Base-by-base conservation (phyloP, 1,140 invertebrate species). In the Drosophila kurseongensis region DNA sequence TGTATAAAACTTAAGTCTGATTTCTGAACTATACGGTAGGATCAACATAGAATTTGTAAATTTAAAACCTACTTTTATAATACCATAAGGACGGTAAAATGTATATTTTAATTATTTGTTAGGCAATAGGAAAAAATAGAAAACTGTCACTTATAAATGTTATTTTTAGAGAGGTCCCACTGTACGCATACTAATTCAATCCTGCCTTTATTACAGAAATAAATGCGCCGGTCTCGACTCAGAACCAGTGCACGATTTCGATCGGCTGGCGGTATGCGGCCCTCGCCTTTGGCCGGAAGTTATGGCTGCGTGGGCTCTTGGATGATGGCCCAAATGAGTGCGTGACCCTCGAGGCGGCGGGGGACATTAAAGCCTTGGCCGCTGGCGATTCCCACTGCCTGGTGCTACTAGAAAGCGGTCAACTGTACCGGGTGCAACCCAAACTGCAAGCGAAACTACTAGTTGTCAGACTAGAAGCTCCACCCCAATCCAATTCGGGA, bases 181-280 rank as follows among this genome's bases (percentile, higher is more conserved):
- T 23, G 65, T 44, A 36, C 27, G 47, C 13, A 44, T 67, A 68
- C 75, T 69, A 86, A 77, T 27, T 51, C 48, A 61, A 54, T 89
- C 63, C 73, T 77, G 65, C 29, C 50, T 85, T 45, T 8, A 45
- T 72, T 88, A 8, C 72, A 89, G 84, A 83, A 67, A 69, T 85
- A 41, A 48, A 35, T 18, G 13, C 16, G 29, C 73, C 72, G 7
- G 35, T 35, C 9, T 32, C 44, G 54, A 54, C 12, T 13, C 41
- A 67, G 7, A 65, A 66, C 27, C 55, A 52, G 29, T 62, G 48
- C 47, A 58, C 77, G 29, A 58, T 91, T 42, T 75, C 90, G 5
- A n/a, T 75, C 9, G 80, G 63, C 51, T 91, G 90, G 86, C 75
- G 81, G 41, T 91, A 89, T 58, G 78, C 81, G 6, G 91, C 74